phyloP scores from a whole-genome alignment of 2,888 invertebrate genomes.

The Cremastobaeus sp. region DNA sequence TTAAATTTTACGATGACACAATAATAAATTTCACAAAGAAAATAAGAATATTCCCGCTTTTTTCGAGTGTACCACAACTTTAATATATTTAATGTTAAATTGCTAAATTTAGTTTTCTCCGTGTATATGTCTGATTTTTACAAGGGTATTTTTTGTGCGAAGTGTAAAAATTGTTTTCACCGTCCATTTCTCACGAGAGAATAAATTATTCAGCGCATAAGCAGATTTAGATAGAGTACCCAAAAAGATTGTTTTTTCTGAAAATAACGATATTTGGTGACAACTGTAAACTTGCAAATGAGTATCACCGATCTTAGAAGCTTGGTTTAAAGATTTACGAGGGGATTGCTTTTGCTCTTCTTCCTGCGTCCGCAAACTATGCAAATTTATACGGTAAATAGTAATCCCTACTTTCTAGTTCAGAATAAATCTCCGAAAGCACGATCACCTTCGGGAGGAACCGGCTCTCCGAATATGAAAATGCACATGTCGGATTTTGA shows the following conservation, averaged over 20 bases:
- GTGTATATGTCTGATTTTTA: too few species aligned
- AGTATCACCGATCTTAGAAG: slow-evolving; percentile 67
- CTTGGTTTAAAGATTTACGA: slow-evolving; percentile 69
- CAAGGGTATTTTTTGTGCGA: too few species aligned
- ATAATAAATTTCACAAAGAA: too few species aligned
- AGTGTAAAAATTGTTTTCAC: too few species aligned
- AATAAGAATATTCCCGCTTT: too few species aligned
- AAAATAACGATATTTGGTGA: slow-evolving; percentile 36
- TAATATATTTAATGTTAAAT: too few species aligned
- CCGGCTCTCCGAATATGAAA: slow-evolving; percentile 55
- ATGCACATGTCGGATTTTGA: slow-evolving; percentile 36
- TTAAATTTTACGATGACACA: too few species aligned
- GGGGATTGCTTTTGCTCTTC: slow-evolving; percentile 62
- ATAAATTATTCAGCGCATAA: too few species aligned
- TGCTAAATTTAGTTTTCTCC: too few species aligned
- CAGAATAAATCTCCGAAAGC: slow-evolving; percentile 67
- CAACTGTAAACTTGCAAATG: slow-evolving; percentile 69
- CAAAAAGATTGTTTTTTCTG: slow-evolving; percentile 3
- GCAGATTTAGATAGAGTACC: not conserved
- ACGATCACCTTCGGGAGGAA: slow-evolving; percentile 56
- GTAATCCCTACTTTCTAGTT: slow-evolving; percentile 67
- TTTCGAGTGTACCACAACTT: too few species aligned
- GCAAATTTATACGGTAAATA: slow-evolving; percentile 72
- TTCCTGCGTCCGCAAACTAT: slow-evolving; percentile 60
- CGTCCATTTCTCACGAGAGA: too few species aligned